phyloP scores from a whole-genome alignment of 2,797 vertebrate genomes.

The Emydoidea blandingii region DNA sequence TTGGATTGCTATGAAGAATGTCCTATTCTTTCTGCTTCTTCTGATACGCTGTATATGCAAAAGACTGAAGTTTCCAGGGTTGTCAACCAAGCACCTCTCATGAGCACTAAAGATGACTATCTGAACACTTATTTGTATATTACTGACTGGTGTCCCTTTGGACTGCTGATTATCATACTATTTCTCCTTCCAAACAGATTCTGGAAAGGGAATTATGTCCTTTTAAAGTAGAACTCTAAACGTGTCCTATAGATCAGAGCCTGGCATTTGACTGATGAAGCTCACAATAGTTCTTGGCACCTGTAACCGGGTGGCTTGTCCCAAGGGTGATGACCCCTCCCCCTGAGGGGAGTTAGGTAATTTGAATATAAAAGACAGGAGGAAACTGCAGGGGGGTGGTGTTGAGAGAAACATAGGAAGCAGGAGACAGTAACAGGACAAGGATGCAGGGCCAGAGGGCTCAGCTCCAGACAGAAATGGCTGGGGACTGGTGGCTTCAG shows the following conservation, averaged over 20 bases:
- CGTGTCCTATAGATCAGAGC: background rate
- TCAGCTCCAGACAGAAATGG: background rate
- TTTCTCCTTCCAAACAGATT: background rate
- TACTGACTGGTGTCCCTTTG: accelerated
- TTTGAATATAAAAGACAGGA: background rate
- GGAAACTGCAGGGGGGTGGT: background rate
- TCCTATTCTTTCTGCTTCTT: background rate
- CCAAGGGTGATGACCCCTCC: background rate
- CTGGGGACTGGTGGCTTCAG: background rate
- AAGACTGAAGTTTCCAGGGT: background rate
- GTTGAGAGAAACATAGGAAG: background rate
- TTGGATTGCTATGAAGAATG: background rate
- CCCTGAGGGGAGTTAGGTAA: background rate
- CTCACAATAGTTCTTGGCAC: background rate
- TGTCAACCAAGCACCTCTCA: background rate
- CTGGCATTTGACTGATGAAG: background rate
- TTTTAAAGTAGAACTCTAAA: background rate
- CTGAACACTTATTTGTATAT: background rate
- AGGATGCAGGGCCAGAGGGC: background rate
- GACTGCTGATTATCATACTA: background rate
- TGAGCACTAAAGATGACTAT: background rate
- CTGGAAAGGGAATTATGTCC: background rate
- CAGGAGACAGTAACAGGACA: background rate
- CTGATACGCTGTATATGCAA: background rate
- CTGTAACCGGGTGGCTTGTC: background rate